These are phyloP conservation scores for Stictocephala bisonia DNA, from an alignment of 2,888 invertebrate species.

Conservation along the genomic window DNA sequence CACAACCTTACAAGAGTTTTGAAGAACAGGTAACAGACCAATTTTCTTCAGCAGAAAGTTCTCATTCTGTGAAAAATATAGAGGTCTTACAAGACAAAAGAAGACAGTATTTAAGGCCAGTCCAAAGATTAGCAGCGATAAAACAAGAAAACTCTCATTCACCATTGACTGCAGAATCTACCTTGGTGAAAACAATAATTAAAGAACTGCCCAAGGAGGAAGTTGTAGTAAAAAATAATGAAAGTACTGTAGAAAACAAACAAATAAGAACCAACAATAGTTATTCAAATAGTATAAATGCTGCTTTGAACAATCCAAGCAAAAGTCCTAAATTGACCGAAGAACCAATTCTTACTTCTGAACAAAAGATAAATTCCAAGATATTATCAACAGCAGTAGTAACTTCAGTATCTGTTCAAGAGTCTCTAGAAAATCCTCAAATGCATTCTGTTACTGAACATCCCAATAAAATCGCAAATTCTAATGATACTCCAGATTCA, in stretches of 20 bases:
- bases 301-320: too few species aligned
- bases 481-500: not conserved
- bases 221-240: too few species aligned
- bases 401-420: conserved; percentile 58
- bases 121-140: conserved; percentile 8
- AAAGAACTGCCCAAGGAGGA: conserved; percentile 15
- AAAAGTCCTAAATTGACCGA: too few species aligned
- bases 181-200: conserved; percentile 18
- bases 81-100: conserved; percentile 9
- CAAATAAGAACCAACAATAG: too few species aligned
- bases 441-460: conserved; percentile 23
- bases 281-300: too few species aligned
- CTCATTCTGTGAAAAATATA: not conserved
- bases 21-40: not conserved
- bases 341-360: too few species aligned
- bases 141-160: conserved; percentile 16
- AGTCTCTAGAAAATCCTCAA: conserved; percentile 45
- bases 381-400: conserved; percentile 58
- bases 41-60: not conserved
- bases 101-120: not conserved
- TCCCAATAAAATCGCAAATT: not conserved
- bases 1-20: not conserved
- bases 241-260: too few species aligned
- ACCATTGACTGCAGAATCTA: conserved; percentile 21
- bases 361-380: conserved; percentile 49